Evolutionary conservation across 2,888 invertebrate genomes (phyloP), one percentile per base, ranked within the genome.

Genomic region (Polia nebulosa): DNA sequence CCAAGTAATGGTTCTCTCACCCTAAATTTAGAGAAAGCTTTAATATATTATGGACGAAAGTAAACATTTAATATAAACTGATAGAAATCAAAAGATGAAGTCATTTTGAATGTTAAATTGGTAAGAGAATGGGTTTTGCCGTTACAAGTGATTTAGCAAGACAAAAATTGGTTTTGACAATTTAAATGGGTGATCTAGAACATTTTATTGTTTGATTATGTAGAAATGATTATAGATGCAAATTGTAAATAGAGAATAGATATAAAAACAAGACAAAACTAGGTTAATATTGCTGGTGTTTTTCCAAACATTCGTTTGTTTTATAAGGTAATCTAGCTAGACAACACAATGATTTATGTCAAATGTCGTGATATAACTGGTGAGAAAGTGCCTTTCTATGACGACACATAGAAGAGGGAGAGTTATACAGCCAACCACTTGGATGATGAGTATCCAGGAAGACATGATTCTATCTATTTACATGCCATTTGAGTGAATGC

Each of bases 11-110:
- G 55, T 58, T 68, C 20, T 70, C 80, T 70, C 80, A 82, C 72
- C 72, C 80, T 82, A 68, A 68, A 70, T 80, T 76, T 52, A 45
- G 80, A 58, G 80, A 80, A 82, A 80, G 76, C 56, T 67, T 29
- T 67, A 67, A 70, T 66, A 69, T 72, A 76, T 79, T 72, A 76
- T 79, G 55, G 64, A 67, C 65, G 71, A 78, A 81, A 78, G 59
- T 67, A 56, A 56, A 41, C 32, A 61, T 61, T 57, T n/a, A 63
- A 76, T 78, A 60, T 56, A 61, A 47, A 27, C 17, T 17, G 52
- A 62, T 80, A 57, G 59, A 81, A 81, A 71, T 72, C 56, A 60
- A 49, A 58, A 44, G 52, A 82, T 79, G 27, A 76, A 70, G 72
- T 68, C 72, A 70, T 72, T 65, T 66, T 78, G 78, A 17, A 57